Percentiles rank a stretch among this genome's conserved stretches.
Evolutionary conservation across 2,888 invertebrate species (phyloP).

Genomic region (Pachliopta kotzebuea): DNA sequence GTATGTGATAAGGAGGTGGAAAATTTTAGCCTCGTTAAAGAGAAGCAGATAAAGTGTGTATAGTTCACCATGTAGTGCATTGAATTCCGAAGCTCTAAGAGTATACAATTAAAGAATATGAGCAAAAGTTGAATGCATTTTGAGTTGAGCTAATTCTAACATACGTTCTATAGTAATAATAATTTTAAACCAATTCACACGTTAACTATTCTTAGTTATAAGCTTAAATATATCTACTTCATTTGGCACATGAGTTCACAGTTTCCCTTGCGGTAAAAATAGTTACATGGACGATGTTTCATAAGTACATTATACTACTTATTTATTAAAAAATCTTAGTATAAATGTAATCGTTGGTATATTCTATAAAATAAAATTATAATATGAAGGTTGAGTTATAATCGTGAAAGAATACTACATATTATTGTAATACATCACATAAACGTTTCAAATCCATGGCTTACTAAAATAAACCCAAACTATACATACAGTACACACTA

Average conservation of each 20-base stretch:
- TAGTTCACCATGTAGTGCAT: background rate
- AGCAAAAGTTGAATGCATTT: conserved; percentile 15
- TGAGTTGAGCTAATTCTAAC: background rate
- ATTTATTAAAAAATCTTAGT: background rate
- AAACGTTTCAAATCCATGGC: no score
- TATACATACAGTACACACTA: no score
- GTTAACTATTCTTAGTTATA: conserved; percentile 5
- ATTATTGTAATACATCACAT: no score
- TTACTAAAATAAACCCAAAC: no score
- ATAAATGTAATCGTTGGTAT: background rate
- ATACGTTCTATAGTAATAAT: background rate
- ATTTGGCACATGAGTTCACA: conserved; percentile 64
- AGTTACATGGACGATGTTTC: conserved; percentile 22
- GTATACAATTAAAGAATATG: conserved; percentile 1
- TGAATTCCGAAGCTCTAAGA: background rate
- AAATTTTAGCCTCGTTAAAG: no score
- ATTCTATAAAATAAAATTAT: background rate
- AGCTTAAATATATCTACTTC: conserved; percentile 35
- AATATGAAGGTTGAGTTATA: background rate
- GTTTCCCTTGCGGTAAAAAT: conserved; percentile 39
- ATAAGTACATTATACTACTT: conserved; percentile 17
- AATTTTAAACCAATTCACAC: background rate
- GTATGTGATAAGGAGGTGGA: no score
- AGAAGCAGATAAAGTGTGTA: no score
- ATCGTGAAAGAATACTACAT: no score